Evolutionary conservation across 2,888 invertebrate genomes (phyloP), one percentile per base, ranked within the genome.

Genomic region (Leptarthrus brevirostris): DNA sequence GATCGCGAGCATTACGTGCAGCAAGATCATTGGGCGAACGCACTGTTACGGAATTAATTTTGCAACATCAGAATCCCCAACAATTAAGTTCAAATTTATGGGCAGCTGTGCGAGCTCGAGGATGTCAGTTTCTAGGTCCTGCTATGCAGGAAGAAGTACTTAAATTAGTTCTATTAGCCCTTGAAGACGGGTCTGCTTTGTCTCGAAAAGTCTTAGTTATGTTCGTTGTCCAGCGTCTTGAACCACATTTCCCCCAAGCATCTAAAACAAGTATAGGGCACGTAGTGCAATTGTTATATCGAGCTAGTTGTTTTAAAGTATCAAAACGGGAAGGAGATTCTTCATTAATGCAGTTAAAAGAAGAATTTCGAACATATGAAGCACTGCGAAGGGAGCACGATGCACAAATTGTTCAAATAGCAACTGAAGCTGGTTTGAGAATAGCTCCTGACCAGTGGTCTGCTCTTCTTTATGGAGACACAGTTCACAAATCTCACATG

Each of bases 381-480:
- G 91, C 95, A 0, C 83, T 99, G 71, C 87, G 98, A 5, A 88
- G 97, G 1, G 98, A 99, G 81, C 98, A 99, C 83, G 98, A 99
- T 85, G 94, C 97, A 8, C 98, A 99, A 85, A 97, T 99, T 79
- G 98, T 99, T 3, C 96, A 97, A 86, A 98, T 99, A 76, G 98
- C 98, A 0, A 94, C 96, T 0, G 98, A 99, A 85, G 96, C 98
- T 1, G 98, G 98, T 0, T 87, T 99, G 22, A 87, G 98, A 74
- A 98, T 99, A 76, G 96, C 97, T 0, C 98, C 98, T 0, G 98
- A 99, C 83, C 98, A 98, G 83, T 99, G 98, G 98, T 97, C 97
- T 1, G 94, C 97, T 0, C 85, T 99, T 56, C 86, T 99, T 0
- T 99, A 98, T 82, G 98, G 98, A 0, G 98, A 99, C 83, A 92